Conservation (phyloP, 37 sponge, comb jelly and placozoan species). For the Oscarella lobularis region DNA sequence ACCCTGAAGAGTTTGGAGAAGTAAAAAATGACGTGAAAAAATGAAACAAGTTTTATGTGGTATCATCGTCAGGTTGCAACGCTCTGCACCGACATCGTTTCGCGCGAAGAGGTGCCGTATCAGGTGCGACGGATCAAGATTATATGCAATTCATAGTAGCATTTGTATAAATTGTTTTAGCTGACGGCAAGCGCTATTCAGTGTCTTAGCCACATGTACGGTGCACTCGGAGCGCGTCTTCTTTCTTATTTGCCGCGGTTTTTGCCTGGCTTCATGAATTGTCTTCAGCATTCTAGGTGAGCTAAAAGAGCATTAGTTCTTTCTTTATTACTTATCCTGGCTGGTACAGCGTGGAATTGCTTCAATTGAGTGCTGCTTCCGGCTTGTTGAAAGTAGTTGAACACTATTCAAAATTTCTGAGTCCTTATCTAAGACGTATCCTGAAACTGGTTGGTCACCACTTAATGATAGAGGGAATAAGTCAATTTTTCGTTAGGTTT, state of each 20-base stretch:
- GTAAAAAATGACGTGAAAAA: no score
- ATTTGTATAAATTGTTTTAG: no score
- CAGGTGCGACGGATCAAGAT: no score
- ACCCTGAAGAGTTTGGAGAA: no score
- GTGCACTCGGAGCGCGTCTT: not conserved
- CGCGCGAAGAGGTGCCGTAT: no score
- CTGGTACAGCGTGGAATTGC: not conserved
- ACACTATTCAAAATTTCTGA: conserved; percentile 49
- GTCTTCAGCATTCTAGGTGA: not conserved
- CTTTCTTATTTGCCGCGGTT: not conserved
- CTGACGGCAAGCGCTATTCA: not conserved
- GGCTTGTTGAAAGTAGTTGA: conserved; percentile 20
- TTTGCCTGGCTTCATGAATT: not conserved
- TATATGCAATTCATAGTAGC: no score
- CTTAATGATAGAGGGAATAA: not conserved
- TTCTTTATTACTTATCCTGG: not conserved
- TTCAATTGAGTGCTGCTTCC: conserved; percentile 23
- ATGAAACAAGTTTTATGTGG: no score
- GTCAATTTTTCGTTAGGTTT: no score
- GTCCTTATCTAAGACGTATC: conserved; percentile 24
- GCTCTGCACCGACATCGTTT: no score
- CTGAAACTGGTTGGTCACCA: conserved; percentile 28
- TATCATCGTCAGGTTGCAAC: no score
- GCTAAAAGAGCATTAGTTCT: not conserved
- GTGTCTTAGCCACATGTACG: not conserved